A percentile compares a stretch with the other conserved stretches of the same genome.
Evolutionary conservation across 2,113 vertebrate genomes (phyloP).

Genomic region (Fulmarus glacialis): DNA sequence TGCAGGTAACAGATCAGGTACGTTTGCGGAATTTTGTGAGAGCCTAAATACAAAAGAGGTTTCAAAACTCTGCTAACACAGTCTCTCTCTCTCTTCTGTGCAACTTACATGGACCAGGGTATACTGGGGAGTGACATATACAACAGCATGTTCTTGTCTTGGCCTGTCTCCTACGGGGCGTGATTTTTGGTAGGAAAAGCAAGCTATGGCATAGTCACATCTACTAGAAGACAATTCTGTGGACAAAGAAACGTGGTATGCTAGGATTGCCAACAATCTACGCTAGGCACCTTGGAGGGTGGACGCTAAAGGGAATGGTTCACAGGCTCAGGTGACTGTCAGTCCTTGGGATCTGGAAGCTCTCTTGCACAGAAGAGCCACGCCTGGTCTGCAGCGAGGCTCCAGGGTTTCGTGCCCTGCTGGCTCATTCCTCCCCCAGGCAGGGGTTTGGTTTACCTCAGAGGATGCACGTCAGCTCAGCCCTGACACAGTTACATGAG

Average conservation of each 20-base stretch:
- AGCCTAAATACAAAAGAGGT: background rate
- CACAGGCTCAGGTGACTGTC: background rate
- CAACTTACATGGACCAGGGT: background rate
- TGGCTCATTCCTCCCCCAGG: background rate
- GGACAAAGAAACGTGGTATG: background rate
- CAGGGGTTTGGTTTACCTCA: background rate
- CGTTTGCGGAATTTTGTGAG: background rate
- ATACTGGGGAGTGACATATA: background rate
- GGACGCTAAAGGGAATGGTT: background rate
- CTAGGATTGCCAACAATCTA: background rate
- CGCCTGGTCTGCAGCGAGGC: accelerated
- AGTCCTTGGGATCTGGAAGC: background rate
- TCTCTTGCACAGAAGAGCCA: background rate
- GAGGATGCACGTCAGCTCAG: background rate
- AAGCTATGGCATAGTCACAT: background rate
- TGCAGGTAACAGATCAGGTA: background rate
- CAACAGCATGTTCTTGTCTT: background rate
- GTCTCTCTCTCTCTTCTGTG: background rate
- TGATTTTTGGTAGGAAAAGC: background rate
- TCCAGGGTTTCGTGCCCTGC: no score
- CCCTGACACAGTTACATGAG: accelerated
- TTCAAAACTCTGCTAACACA: background rate
- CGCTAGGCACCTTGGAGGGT: background rate
- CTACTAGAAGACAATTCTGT: background rate
- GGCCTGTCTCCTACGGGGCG: background rate